These are phyloP conservation scores for Drosophila subquinaria DNA, from an alignment of 2,888 invertebrate genomes.

Conservation along the genomic window DNA sequence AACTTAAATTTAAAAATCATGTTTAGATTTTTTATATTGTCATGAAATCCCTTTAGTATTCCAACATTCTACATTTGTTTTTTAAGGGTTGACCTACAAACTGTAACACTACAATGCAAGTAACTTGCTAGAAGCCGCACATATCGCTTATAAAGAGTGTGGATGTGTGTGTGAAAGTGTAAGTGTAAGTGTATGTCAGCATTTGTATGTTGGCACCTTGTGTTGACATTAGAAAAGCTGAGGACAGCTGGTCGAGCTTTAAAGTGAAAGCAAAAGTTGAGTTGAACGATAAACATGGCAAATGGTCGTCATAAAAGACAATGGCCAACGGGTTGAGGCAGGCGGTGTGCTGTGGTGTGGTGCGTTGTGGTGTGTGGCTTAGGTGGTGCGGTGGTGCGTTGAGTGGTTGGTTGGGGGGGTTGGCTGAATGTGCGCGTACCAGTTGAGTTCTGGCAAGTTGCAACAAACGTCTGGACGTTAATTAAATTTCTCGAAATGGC, in stretches of 20 bases:
- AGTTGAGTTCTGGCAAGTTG: conserved; percentile 16
- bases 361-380: background rate
- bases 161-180: conserved; percentile 22
- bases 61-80: no score
- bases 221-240: conserved; percentile 41
- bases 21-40: background rate
- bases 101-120: conserved; percentile 31
- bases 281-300: conserved; percentile 38
- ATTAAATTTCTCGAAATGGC: conserved; percentile 56
- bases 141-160: background rate
- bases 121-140: conserved; percentile 9
- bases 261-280: conserved; percentile 52
- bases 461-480: conserved; percentile 43
- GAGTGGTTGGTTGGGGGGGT: background rate
- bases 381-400: background rate
- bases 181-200: conserved; percentile 9
- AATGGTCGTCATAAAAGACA: conserved; percentile 47
- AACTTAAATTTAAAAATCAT: no score
- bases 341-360: background rate
- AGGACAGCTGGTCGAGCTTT: conserved; percentile 40
- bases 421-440: background rate
- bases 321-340: conserved; percentile 20
- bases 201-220: conserved; percentile 46
- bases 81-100: background rate
- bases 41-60: background rate